Conservation (phyloP, 1,140 invertebrate species). For the Heliconius nattereri region DNA sequence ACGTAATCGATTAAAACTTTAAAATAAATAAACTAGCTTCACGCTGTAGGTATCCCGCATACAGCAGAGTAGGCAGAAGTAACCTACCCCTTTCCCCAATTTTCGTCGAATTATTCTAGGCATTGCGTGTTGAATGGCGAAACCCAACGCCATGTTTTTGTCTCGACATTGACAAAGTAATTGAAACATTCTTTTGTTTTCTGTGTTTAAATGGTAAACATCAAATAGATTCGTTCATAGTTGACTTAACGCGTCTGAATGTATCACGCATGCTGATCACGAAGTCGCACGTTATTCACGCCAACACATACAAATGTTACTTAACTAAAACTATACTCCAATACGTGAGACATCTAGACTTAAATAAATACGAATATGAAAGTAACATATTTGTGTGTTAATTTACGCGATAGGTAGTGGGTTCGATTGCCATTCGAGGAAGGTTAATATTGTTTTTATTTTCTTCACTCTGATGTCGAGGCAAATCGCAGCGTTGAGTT, state of each 20-base stretch:
- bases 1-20: neutral
- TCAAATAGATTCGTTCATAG: neutral
- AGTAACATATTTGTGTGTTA: neutral
- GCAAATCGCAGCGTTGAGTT: too few relatives aligned
- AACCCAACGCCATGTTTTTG: too few relatives aligned
- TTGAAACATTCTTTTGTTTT: neutral
- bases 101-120: too few relatives aligned
- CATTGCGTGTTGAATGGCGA: too few relatives aligned
- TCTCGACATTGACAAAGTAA: too few relatives aligned
- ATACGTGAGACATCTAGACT: conserved; percentile 4
- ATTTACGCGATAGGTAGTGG: neutral
- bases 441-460: too few relatives aligned
- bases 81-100: too few relatives aligned
- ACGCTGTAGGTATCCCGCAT: too few relatives aligned
- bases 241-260: neutral
- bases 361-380: neutral
- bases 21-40: neutral
- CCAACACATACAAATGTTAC: conserved; percentile 18
- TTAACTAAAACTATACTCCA: conserved; percentile 8
- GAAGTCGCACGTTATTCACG: conserved; percentile 16
- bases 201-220: neutral
- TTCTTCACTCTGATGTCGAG: too few relatives aligned
- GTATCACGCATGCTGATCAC: conserved; percentile 1
- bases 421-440: too few relatives aligned
- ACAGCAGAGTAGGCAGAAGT: too few relatives aligned